Evolutionary conservation across 2,888 invertebrate species (phyloP).

Genomic region (Onchidella celtica): DNA sequence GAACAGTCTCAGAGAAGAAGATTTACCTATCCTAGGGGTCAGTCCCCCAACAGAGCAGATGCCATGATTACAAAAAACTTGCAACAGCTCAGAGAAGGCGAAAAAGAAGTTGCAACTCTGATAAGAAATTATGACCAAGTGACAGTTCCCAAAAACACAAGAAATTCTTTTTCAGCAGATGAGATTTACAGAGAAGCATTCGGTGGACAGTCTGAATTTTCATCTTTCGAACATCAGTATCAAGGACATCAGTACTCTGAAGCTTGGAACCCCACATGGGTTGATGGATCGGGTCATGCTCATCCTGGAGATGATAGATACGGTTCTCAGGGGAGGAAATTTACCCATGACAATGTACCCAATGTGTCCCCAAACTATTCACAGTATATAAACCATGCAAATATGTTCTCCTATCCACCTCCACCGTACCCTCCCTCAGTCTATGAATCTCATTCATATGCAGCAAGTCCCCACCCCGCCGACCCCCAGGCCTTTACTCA

Average conservation of each 20-base stretch:
- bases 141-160: slow-evolving; percentile 63
- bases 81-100: slow-evolving; percentile 46
- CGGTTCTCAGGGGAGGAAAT: neutral
- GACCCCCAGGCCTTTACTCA: neutral
- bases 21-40: neutral
- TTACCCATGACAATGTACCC: neutral
- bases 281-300: neutral
- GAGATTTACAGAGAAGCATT: slow-evolving; percentile 74
- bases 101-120: slow-evolving; percentile 27
- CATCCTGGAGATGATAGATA: neutral
- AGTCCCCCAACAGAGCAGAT: neutral
- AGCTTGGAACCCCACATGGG: neutral
- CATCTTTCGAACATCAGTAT: neutral
- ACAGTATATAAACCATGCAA: neutral
- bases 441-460: neutral
- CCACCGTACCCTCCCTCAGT: neutral
- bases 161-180: slow-evolving; percentile 66
- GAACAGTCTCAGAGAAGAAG: neutral
- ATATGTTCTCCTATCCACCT: slow-evolving; percentile 10
- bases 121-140: slow-evolving; percentile 67
- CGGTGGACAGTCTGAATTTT: slow-evolving; percentile 35
- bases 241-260: neutral
- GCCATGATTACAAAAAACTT: slow-evolving; percentile 47
- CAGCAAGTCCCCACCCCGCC: neutral
- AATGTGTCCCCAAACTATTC: neutral